Base-by-base conservation (phyloP, 2,888 invertebrate species). In the Branchellion lobata region DNA sequence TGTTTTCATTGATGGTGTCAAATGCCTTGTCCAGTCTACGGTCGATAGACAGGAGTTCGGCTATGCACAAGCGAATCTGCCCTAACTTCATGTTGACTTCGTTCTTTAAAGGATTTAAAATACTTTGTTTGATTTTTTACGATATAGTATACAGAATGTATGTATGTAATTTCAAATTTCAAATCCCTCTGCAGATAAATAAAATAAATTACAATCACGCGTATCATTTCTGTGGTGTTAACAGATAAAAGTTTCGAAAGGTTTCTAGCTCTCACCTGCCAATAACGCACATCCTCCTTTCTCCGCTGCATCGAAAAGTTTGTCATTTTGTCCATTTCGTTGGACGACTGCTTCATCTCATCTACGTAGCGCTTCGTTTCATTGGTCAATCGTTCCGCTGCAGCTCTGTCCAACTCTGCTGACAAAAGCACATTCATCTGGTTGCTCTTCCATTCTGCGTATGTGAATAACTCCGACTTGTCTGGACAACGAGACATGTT, bases 11-110 rank as follows among this genome's bases (percentile, higher is more conserved):
- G 77, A 77, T 77, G 18, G 61, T 29, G 34, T 77, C 77, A 14
- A 77, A 27, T n/a, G 77, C 77, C 65, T 77, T 77, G 65, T 77
- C 77, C n/a, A 77, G 65, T 65, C 77, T 61, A 24, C 77, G 31
- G 27, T 77, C 77, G 33, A 77, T 65, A 11, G 77, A 77, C 77
- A 65, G 33, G 33, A 77, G 77, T 11, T 77, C 77, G 18, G 61
- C 21, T 21, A 77, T 77, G 65, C 33, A 61, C 21, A 77, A 57
- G 8, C 57, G 53, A 14, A 77, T 36, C 33, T 77, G 77, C n/a
- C 65, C 77, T 24, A 77, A 24, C 57, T 77, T 77, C 53, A 53
- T 24, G n/a, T 61, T 65, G n/a, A 77, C 24, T 65, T 77, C 77
- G 2, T 2, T 5, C 73, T 73, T 14, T 73, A 18, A 47, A n/a